Percentiles rank a stretch among this genome's conserved stretches.
Conservation (phyloP, 2,888 invertebrate species). For the Dolichopus griseipennis region DNA sequence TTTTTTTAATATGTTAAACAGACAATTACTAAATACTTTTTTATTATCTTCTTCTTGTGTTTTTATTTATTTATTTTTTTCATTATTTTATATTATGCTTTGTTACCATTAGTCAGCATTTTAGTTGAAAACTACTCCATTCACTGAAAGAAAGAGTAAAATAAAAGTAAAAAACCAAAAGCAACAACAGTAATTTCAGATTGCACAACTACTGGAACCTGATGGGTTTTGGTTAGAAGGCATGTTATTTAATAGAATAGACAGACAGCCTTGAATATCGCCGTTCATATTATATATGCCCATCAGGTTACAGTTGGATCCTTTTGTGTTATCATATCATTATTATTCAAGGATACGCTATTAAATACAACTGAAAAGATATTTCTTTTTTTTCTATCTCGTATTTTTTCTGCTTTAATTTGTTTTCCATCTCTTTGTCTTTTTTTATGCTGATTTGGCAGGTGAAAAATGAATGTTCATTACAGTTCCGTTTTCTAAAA, state of each 20-base stretch:
- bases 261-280: not conserved
- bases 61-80: too few species aligned
- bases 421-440: not conserved
- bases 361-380: not conserved
- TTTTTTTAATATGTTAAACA: too few species aligned
- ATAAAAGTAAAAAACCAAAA: too few species aligned
- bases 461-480: slow-evolving; percentile 1
- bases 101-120: too few species aligned
- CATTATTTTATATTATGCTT: too few species aligned
- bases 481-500: not conserved
- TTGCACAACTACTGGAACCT: too few species aligned
- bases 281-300: not conserved
- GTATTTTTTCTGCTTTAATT: not conserved
- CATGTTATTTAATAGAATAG: not conserved
- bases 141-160: too few species aligned
- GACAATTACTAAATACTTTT: too few species aligned
- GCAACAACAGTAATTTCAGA: too few species aligned
- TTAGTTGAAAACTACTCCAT: too few species aligned
- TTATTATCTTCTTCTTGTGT: too few species aligned
- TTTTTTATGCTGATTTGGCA: not conserved
- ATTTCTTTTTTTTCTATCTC: not conserved
- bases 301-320: not conserved
- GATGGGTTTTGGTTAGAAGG: too few species aligned
- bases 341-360: not conserved
- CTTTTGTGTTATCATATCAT: not conserved